Conservation (phyloP, 1,140 invertebrate species). For the Heliconius melpomene region DNA sequence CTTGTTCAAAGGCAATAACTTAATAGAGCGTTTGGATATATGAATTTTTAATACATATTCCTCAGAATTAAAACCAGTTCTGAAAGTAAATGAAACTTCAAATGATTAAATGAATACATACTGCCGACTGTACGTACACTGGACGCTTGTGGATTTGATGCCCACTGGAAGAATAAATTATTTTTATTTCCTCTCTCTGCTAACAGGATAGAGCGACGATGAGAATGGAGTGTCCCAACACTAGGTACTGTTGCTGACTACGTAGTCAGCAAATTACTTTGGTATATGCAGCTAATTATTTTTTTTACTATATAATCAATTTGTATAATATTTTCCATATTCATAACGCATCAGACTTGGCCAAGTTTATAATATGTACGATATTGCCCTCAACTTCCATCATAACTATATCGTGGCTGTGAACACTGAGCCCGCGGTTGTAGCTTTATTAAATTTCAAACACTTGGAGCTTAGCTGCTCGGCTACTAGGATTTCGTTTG, state of each 20-base stretch:
- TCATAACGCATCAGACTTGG: constrained; percentile 6
- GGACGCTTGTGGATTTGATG: too few relatives aligned
- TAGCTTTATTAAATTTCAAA: constrained; percentile 33
- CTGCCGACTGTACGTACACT: too few relatives aligned
- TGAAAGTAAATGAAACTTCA: too few relatives aligned
- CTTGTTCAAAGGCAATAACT: too few relatives aligned
- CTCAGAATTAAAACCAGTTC: too few relatives aligned
- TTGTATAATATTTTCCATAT: background rate
- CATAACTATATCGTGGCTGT: constrained; percentile 14
- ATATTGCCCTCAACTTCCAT: constrained; percentile 15
- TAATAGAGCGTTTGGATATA: too few relatives aligned
- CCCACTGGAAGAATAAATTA: too few relatives aligned
- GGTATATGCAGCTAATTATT: background rate
- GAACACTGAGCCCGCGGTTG: constrained; percentile 19
- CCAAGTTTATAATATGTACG: constrained; percentile 2
- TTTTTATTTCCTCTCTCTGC: too few relatives aligned
- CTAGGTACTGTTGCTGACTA: background rate
- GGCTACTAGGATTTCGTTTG: constrained; percentile 1
- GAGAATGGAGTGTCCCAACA: background rate
- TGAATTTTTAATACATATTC: too few relatives aligned
- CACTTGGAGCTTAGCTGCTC: constrained; percentile 18
- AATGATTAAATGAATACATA: too few relatives aligned
- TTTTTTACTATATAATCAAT: background rate
- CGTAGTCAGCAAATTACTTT: background rate
- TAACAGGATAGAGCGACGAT: too few relatives aligned